These are phyloP conservation scores for Cryptocheilus praepositus DNA, from an alignment of 2,888 invertebrate species.

Conservation along the genomic window DNA sequence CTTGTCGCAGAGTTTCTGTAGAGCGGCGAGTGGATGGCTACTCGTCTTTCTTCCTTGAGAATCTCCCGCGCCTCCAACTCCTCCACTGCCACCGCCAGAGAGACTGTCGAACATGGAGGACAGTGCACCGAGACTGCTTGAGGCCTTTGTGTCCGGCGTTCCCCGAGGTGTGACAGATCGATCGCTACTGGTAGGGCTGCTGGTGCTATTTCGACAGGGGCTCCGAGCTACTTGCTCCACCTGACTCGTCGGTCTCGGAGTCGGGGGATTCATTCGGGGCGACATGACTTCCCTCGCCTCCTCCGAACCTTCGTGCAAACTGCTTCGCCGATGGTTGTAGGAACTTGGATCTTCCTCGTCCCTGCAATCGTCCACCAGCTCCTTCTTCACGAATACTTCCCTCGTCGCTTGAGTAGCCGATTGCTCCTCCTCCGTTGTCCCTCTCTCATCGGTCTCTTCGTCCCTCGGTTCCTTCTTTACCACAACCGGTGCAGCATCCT, in stretches of 20 bases:
- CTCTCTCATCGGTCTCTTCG: constrained; percentile 64
- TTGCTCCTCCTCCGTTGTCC: constrained; percentile 72
- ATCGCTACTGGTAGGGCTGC: constrained; percentile 86
- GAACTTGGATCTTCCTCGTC: constrained; percentile 76
- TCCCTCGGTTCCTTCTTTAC: constrained; percentile 70
- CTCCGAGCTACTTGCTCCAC: constrained; percentile 76
- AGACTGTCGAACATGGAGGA: constrained; percentile 94
- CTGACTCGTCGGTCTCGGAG: constrained; percentile 78
- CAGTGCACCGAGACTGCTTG: constrained; percentile 85
- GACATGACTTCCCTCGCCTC: constrained; percentile 71
- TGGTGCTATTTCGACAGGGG: constrained; percentile 79
- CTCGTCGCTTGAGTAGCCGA: constrained; percentile 72
- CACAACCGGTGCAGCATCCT: constrained; percentile 77
- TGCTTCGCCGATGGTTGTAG: constrained; percentile 63
- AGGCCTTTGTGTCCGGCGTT: constrained; percentile 78
- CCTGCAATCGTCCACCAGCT: constrained; percentile 77
- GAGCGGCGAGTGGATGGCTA: constrained; percentile 93
- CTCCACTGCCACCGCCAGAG: constrained; percentile 77
- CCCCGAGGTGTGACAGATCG: constrained; percentile 86
- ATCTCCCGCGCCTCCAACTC: constrained; percentile 71
- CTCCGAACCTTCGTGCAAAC: constrained; percentile 66
- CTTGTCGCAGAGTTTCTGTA: constrained; percentile 97
- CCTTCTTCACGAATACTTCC: constrained; percentile 80
- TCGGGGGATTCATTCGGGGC: constrained; percentile 70
- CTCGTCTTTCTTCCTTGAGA: constrained; percentile 81